Percentiles rank a stretch among this genome's conserved stretches.
phyloP scores from a whole-genome alignment of 2,888 invertebrate genomes.

The Cephus rjabovi region DNA sequence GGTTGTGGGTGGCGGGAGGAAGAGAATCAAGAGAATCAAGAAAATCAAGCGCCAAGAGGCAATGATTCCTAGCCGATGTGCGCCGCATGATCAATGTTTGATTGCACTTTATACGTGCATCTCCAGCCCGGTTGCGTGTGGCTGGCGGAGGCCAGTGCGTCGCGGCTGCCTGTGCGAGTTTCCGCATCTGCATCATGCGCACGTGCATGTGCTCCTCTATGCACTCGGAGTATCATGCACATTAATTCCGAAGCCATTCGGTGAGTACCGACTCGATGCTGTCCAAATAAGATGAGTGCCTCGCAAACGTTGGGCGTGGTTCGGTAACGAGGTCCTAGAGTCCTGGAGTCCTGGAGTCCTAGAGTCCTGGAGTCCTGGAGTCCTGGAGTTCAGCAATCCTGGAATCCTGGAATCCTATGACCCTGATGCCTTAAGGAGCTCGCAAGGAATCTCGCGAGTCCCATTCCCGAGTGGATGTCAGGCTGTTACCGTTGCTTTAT shows the following conservation, averaged over 20 bases:
- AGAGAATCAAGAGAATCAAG: constrained; percentile 19
- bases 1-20: not conserved
- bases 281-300: not conserved
- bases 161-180: not conserved
- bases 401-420: not conserved
- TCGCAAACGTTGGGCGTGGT: not conserved
- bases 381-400: too few relatives aligned
- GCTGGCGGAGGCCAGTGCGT: not conserved
- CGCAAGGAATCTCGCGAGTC: too few relatives aligned
- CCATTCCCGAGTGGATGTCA: too few relatives aligned
- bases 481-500: not conserved
- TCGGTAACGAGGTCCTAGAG: not conserved
- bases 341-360: not conserved
- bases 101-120: constrained; percentile 47
- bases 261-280: not conserved
- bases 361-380: too few relatives aligned
- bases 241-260: not conserved
- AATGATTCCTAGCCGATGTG: constrained; percentile 30
- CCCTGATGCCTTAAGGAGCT: not conserved
- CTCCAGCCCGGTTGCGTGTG: not conserved
- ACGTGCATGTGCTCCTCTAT: not conserved
- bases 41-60: constrained; percentile 40
- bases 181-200: not conserved
- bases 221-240: not conserved
- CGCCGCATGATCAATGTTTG: constrained; percentile 52